Evolutionary conservation across 64 coral and sea anemone genomes (phyloP).

Genomic region (Stylophora pistillata): DNA sequence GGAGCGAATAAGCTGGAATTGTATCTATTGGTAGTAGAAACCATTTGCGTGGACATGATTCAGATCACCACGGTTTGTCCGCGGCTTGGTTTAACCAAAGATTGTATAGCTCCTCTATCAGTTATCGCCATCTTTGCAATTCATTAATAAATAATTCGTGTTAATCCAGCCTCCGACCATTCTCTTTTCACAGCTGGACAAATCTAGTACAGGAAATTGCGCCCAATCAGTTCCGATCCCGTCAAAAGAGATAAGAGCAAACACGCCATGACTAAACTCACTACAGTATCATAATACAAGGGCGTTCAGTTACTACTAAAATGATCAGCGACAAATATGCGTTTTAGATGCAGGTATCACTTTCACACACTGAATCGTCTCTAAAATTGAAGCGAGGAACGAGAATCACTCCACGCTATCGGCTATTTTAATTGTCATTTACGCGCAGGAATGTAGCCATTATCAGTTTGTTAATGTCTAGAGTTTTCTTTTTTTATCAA

Average conservation of each 20-base stretch:
- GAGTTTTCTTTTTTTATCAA: neutral
- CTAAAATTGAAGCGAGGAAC: neutral
- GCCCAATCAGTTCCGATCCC: neutral
- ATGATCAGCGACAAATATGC: neutral
- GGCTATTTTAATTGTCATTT: neutral
- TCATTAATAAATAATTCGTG: neutral
- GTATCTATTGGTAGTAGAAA: no score
- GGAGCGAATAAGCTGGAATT: no score
- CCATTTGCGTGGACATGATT: no score
- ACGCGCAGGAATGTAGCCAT: neutral
- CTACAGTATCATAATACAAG: neutral
- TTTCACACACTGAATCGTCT: neutral
- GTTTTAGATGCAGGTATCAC: neutral
- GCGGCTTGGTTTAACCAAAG: neutral
- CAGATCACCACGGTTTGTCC: neutral
- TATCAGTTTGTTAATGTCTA: neutral
- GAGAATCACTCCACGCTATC: neutral
- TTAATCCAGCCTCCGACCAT: constrained; percentile 13
- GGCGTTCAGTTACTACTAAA: neutral
- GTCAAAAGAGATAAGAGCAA: constrained; percentile 20
- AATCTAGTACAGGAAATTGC: constrained; percentile 49
- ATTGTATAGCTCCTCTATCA: constrained; percentile 7
- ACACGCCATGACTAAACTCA: constrained; percentile 3
- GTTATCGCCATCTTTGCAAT: constrained; percentile 9
- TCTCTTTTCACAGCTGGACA: neutral